phyloP scores from a whole-genome alignment of 1,140 invertebrate genomes.

The Centruroides sculpturatus region DNA sequence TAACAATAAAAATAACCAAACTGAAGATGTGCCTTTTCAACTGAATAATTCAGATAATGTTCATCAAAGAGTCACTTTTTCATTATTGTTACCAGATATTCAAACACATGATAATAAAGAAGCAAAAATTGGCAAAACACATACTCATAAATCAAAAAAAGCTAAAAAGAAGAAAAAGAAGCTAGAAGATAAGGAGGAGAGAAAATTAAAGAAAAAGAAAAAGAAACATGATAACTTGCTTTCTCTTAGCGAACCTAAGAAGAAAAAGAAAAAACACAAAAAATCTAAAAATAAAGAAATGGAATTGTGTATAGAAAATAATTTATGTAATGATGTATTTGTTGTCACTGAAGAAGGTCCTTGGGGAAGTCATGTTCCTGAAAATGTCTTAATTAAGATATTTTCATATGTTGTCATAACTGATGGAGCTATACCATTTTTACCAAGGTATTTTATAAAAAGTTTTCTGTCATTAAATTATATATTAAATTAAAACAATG shows the following conservation, averaged over 20 bases:
- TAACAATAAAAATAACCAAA: too few relatives aligned
- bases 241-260: too few relatives aligned
- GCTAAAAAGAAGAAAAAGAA: too few relatives aligned
- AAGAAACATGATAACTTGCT: not conserved
- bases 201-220: not conserved
- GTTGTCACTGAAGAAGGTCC: not conserved
- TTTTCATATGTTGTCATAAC: not conserved
- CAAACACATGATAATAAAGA: too few relatives aligned
- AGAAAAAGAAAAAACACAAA: not conserved
- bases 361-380: not conserved
- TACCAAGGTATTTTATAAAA: not conserved
- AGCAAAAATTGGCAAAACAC: too few relatives aligned
- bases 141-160: too few relatives aligned
- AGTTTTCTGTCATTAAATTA: not conserved
- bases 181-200: not conserved
- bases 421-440: not conserved
- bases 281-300: not conserved
- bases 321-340: not conserved
- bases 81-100: too few relatives aligned
- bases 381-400: not conserved
- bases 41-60: too few relatives aligned
- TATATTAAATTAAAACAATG: not conserved
- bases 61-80: too few relatives aligned
- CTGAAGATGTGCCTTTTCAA: too few relatives aligned
- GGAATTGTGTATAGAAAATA: not conserved